Evolutionary conservation across 1,140 invertebrate genomes (phyloP), one percentile per base, ranked within the genome.

Genomic region (Drosophila simulans): DNA sequence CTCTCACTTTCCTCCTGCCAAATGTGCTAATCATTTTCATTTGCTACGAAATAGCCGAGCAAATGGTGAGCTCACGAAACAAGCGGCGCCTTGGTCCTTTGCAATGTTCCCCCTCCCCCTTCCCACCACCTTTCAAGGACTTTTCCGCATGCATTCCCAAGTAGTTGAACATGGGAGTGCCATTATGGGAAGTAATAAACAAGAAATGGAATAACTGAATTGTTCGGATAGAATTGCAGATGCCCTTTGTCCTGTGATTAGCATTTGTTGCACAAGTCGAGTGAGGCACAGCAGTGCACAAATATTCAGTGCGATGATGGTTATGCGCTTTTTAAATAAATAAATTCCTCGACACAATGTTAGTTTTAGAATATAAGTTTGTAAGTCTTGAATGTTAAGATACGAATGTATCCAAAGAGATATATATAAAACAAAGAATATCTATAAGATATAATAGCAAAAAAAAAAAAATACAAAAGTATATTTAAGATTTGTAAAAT

Each of bases 131-230:
- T 75, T 57, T 65, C 72, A 75, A 75, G 72, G 72, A 65, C 53
- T 56, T 56, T 34, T 20, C 34, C 59, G 59, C 72, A 74, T 74
- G 59, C 59, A 74, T 75, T 65, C 46, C 17, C 39, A 65, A 75
- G 52, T 65, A 74, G 71, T 57, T 45, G 35, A 57, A 75, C 72
- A 75, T 57, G 70, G 45, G 22, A 75, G 71, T 75, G 59, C 72
- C 59, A 75, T 75, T 75, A 75, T 75, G 72, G 52, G 60, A 75
- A 57, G 71, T 52, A 75, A 75, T 75, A 75, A 74, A 74, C 71
- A 75, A 75, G 45, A 65, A 70, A 70, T 70, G 64, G 64, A 70
- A 70, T 70, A 70, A 57, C 51, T 57, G 48, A 42, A 70, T 70
- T 49, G 17, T 27, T 20, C 0, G 27, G 17, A 48, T 13, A 40